These are phyloP conservation scores for Oreochromis grahami DNA, from an alignment of 2,797 vertebrate genomes.

Conservation along the genomic window DNA sequence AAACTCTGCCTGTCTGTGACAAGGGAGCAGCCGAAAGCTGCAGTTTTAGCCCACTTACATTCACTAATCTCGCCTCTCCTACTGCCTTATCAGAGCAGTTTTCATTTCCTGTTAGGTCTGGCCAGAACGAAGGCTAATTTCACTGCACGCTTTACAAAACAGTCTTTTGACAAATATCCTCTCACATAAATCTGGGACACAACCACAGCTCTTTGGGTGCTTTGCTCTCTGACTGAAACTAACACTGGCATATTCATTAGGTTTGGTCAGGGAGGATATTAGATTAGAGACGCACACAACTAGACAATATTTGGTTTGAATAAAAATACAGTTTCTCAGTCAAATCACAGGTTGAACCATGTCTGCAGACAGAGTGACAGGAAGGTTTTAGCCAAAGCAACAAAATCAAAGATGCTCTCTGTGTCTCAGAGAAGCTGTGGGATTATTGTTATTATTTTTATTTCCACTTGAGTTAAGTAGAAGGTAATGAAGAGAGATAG, in stretches of 20 bases:
- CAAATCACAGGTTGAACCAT: background rate
- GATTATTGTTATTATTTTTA: background rate
- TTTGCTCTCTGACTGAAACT: background rate
- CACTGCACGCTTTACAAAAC: background rate
- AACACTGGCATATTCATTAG: background rate
- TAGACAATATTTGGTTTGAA: background rate
- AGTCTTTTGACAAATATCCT: background rate
- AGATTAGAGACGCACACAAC: background rate
- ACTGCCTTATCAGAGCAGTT: background rate
- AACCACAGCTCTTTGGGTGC: background rate
- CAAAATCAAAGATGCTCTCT: background rate
- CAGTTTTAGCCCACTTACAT: background rate
- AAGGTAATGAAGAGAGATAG: slow-evolving; percentile 29
- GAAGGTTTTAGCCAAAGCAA: slow-evolving; percentile 15
- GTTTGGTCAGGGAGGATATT: background rate
- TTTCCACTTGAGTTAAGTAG: slow-evolving; percentile 36
- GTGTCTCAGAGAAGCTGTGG: slow-evolving; percentile 1
- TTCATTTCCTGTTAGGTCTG: background rate
- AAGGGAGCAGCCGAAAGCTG: background rate
- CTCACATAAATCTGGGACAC: background rate
- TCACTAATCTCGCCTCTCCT: background rate
- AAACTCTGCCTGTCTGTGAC: background rate
- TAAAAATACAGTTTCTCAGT: background rate
- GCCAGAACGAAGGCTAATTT: background rate
- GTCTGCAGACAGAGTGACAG: slow-evolving; percentile 29